phyloP scores from a whole-genome alignment of 2,888 invertebrate species.

The Papilio protenor region DNA sequence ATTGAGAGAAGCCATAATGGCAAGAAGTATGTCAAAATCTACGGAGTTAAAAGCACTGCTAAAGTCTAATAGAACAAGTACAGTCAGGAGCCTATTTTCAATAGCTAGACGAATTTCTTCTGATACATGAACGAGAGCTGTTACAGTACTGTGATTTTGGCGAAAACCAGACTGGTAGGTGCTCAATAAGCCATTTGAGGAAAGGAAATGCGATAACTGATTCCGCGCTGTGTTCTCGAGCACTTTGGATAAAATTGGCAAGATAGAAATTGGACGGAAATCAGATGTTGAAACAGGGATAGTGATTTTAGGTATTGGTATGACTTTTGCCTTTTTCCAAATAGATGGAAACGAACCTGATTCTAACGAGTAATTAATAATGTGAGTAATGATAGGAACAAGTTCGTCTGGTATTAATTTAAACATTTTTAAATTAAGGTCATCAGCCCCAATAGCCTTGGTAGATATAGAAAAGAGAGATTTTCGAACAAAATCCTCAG shows the following conservation, averaged over 20 bases:
- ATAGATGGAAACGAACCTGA: slow-evolving; percentile 7
- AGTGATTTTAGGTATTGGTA: slow-evolving; percentile 30
- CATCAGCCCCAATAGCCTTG: slow-evolving; percentile 5
- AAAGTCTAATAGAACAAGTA: slow-evolving; percentile 32
- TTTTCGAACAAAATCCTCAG: neutral
- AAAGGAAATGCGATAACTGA: slow-evolving; percentile 18
- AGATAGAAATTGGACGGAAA: slow-evolving; percentile 28
- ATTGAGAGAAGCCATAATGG: slow-evolving; percentile 15
- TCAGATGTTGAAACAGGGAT: slow-evolving; percentile 1
- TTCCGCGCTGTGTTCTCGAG: slow-evolving; percentile 32
- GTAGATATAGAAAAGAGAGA: slow-evolving; percentile 6
- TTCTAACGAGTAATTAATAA: slow-evolving; percentile 27
- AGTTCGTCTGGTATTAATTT: slow-evolving; percentile 1
- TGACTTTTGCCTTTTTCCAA: slow-evolving; percentile 29
- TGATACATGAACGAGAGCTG: slow-evolving; percentile 44
- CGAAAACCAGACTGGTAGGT: slow-evolving; percentile 33
- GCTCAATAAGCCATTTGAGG: neutral
- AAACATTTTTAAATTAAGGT: neutral
- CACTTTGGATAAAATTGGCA: slow-evolving; percentile 44
- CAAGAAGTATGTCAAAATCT: slow-evolving; percentile 28
- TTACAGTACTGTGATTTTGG: slow-evolving; percentile 38
- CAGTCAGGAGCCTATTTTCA: slow-evolving; percentile 2
- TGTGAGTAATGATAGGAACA: slow-evolving; percentile 31
- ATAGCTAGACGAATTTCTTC: slow-evolving; percentile 36
- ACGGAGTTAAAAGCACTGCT: slow-evolving; percentile 34